These are phyloP conservation scores for Megaleporinus macrocephalus DNA, from an alignment of 2,113 vertebrate genomes.

Conservation along the genomic window DNA sequence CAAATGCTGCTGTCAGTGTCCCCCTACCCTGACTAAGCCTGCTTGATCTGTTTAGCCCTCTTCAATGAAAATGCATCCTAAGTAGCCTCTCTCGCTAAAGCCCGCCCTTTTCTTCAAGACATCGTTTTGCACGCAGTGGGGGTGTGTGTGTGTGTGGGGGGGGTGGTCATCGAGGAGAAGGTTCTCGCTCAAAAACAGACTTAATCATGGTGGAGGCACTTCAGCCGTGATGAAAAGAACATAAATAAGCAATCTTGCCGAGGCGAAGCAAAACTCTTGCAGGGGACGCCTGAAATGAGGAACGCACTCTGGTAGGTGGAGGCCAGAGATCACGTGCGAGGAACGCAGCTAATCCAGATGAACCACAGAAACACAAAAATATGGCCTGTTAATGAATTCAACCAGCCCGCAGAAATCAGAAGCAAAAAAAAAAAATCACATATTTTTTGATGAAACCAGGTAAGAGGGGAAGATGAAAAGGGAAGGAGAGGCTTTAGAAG, in stretches of 20 bases:
- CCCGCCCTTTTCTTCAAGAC: slow-evolving; percentile 41
- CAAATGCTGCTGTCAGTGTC: slow-evolving; percentile 59
- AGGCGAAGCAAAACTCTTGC: neutral
- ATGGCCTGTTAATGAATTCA: neutral
- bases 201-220: slow-evolving; percentile 42
- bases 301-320: slow-evolving; percentile 1
- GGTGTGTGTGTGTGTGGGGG: too few species aligned
- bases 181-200: slow-evolving; percentile 49
- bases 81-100: slow-evolving; percentile 56
- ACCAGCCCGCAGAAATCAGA: slow-evolving; percentile 1
- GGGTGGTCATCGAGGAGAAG: slow-evolving; percentile 7
- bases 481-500: slow-evolving; percentile 59
- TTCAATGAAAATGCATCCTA: slow-evolving; percentile 57
- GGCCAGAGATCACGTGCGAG: neutral
- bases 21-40: slow-evolving; percentile 55
- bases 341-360: neutral
- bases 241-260: slow-evolving; percentile 26
- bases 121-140: slow-evolving; percentile 55
- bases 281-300: neutral
- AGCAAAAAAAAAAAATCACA: neutral
- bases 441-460: slow-evolving; percentile 46
- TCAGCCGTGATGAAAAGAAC: slow-evolving; percentile 23
- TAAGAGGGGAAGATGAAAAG: slow-evolving; percentile 52
- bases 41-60: slow-evolving; percentile 55
- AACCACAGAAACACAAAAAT: slow-evolving; percentile 1